Evolutionary conservation across 2,888 invertebrate species (phyloP).

Genomic region (Neuroscelio doddi): DNA sequence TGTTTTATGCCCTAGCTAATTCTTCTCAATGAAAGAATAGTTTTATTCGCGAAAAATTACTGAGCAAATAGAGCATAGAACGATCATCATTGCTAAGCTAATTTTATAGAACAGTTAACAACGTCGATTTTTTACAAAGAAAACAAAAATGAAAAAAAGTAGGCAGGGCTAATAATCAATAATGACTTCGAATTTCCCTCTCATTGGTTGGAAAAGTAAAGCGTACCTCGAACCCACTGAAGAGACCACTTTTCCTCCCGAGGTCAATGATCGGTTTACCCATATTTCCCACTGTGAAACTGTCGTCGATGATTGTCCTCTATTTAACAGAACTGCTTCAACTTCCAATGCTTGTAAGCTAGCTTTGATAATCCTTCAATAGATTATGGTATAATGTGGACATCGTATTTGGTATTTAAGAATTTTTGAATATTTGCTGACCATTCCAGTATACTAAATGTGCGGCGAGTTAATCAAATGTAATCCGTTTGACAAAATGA

Average conservation of each 20-base stretch:
- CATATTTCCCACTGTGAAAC: slow-evolving; percentile 13
- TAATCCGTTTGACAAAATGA: too few species aligned
- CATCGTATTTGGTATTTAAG: slow-evolving; percentile 40
- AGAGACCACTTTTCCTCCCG: slow-evolving; percentile 17
- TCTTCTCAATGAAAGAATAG: too few species aligned
- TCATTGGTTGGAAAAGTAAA: background rate
- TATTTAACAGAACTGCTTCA: slow-evolving; percentile 32
- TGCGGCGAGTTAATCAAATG: too few species aligned
- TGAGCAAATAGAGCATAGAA: too few species aligned
- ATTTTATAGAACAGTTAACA: background rate
- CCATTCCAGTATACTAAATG: too few species aligned
- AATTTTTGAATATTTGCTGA: too few species aligned
- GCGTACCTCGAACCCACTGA: too few species aligned
- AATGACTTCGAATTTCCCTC: slow-evolving; percentile 1
- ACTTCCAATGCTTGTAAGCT: slow-evolving; percentile 30
- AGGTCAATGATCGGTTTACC: background rate
- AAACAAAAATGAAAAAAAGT: slow-evolving; percentile 19
- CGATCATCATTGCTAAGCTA: too few species aligned
- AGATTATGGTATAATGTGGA: slow-evolving; percentile 37
- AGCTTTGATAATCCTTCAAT: slow-evolving; percentile 37
- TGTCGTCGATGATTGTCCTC: too few species aligned
- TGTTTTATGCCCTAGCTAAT: too few species aligned
- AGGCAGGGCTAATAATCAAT: slow-evolving; percentile 24
- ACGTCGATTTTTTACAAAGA: too few species aligned
- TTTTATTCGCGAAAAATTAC: too few species aligned